Base-by-base conservation (phyloP, 2,888 invertebrate species). In the Cerceris ruficornis region DNA sequence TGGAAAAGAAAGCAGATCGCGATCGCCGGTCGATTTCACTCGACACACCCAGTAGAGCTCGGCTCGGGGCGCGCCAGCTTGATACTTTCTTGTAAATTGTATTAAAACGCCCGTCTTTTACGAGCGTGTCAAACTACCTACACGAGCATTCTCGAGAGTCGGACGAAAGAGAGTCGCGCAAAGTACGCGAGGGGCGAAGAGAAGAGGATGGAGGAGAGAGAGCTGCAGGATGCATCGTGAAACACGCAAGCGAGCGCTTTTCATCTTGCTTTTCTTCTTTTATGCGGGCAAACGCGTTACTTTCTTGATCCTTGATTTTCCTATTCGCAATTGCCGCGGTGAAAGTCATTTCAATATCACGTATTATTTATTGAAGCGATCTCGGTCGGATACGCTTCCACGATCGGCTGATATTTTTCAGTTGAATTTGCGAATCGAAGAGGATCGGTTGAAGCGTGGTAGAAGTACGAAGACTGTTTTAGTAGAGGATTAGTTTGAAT, bases 21-120 rank as follows among this genome's bases (percentile, higher is more conserved):
- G 17, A 46, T 69, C 39, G 49, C 11, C 54, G 74, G 28, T 77
- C 70, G 81, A 81, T 86, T 85, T 77, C 82, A 72, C 67, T 42
- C 58, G 75, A 75, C 77, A 82, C 86, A 86, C 84, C 85, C 85
- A 80, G 81, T 85, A 85, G 76, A 84, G 58, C 28, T 28, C 65
- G 68, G 68, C 80, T 75, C 42, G 76, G 77, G 77, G 69, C 82
- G 74, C 73, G 84, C 77, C 80, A 75, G 77, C 80, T 78, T 75
- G 91, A 90, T 91, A 91, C 90, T 90, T 91, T 92, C 91, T 91
- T 92, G 92, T 91, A 92, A 92, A 92, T 92, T 92, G 91, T 91
- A 91, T 92, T 92, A 92, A 92, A 92, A 92, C 89, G 90, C 87
- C 85, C 90, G 90, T 88, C 91, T 92, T 92, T 92, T 92, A 92